Evolutionary conservation across 2,113 vertebrate genomes (phyloP), one percentile per base, ranked within the genome.

Genomic region (Zosterops japonicus): DNA sequence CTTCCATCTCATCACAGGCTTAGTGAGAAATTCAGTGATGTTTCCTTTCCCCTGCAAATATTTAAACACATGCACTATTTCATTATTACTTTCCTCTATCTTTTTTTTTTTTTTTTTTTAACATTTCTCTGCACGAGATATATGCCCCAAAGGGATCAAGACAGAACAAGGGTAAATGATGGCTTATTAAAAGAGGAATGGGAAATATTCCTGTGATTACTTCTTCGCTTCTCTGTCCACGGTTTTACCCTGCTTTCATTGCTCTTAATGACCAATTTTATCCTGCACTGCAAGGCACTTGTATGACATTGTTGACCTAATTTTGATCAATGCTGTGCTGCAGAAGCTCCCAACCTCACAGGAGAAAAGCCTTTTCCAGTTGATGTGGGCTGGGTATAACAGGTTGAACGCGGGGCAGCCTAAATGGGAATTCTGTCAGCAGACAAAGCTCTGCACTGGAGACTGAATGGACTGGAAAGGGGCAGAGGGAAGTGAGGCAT

Each of bases 121-220:
- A 10, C 14, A 67, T 81, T 91, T 89, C 59, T 23, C 25, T 89
- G 29, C 50, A 68, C 49, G 44, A 79, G 47, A 65, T 52, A 14
- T 23, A 29, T 70, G 31, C 29, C 67, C 64, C 28, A 49, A 42
- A 65, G 59, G 33, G 52, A 85, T 44, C 11, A 17, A 70, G 93
- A 75, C 14, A 91, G 77, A 92, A 59, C 36, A 90, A 42, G 80
- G 55, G 84, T 85, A 83, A 93, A 90, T 57, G 70, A 90, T 14
- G 64, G 68, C 88, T 93, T 92, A 86, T 90, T 95, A 86, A 89
- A 86, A 89, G 72, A 89, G 68, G 16, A 90, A 94, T 60, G 35
- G 60, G 69, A 80, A 93, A 86, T 83, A 78, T 41, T 89, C 79
- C 87, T 74, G 67, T 72, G 76, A 87, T 94, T 78, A 69, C 41